Conservation (phyloP, 1,140 invertebrate species). For the Drosophila bipectinata region DNA sequence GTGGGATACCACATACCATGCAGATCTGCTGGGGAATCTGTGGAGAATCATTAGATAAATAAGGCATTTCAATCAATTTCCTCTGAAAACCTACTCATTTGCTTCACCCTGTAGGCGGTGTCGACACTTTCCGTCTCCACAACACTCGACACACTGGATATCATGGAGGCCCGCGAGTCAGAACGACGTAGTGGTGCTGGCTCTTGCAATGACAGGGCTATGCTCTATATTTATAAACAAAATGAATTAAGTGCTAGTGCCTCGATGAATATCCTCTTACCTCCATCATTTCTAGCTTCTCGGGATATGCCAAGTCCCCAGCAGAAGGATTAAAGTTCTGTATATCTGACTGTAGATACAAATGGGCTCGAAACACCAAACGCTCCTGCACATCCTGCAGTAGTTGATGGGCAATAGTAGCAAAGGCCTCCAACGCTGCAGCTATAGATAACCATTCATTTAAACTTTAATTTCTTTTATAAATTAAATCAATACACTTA, state of each 20-base stretch:
- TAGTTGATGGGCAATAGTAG: constrained; percentile 92
- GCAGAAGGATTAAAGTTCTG: constrained; percentile 94
- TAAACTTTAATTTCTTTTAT: neutral
- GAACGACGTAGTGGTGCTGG: constrained; percentile 86
- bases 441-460: constrained; percentile 66
- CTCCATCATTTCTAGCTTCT: constrained; percentile 99
- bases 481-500: constrained; percentile 82
- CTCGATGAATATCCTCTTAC: constrained; percentile 50
- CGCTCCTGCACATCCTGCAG: constrained; percentile 98
- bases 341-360: constrained; percentile 97
- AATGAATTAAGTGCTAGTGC: neutral
- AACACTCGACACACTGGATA: constrained; percentile 86
- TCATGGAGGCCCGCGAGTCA: constrained; percentile 88
- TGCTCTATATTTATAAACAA: constrained; percentile 85
- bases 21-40: constrained; percentile 95
- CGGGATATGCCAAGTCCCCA: constrained; percentile 98
- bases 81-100: constrained; percentile 57
- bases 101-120: constrained; percentile 67
- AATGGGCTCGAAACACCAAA: constrained; percentile 97
- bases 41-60: neutral
- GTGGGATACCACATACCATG: constrained; percentile 99
- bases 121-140: constrained; percentile 77
- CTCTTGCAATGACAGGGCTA: constrained; percentile 89
- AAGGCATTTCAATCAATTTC: fast-evolving
- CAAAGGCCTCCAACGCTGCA: constrained; percentile 91